These are phyloP conservation scores for Garra rufa DNA, from an alignment of 2,113 vertebrate genomes.

Conservation along the genomic window DNA sequence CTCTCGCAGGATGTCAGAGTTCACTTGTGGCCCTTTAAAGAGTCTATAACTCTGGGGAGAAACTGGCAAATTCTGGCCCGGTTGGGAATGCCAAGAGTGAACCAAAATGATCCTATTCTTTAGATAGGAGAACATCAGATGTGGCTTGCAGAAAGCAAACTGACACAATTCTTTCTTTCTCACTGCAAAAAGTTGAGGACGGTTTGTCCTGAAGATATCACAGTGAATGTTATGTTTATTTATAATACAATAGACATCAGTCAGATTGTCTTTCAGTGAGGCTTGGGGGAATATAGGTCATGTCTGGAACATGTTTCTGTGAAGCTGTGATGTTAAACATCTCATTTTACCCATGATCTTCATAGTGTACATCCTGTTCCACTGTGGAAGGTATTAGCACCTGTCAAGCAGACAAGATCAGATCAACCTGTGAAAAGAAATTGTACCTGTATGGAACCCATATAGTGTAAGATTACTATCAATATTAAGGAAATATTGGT, in stretches of 20 bases:
- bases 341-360: constrained; percentile 17
- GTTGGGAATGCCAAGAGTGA: constrained; percentile 41
- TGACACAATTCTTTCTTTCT: not conserved
- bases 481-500: not conserved
- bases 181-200: not conserved
- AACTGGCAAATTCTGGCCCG: constrained; percentile 45
- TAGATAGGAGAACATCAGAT: constrained; percentile 17
- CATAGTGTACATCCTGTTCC: constrained; percentile 25
- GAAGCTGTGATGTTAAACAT: constrained; percentile 9
- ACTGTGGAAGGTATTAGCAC: constrained; percentile 17
- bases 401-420: constrained; percentile 14
- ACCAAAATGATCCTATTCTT: constrained; percentile 10
- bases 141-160: not conserved
- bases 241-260: constrained; percentile 26
- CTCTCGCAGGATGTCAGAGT: constrained; percentile 61
- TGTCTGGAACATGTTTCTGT: constrained; percentile 25
- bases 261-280: constrained; percentile 17
- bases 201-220: not conserved
- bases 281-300: constrained; percentile 27
- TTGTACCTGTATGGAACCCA: not conserved
- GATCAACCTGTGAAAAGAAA: constrained; percentile 19
- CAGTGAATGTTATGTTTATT: constrained; percentile 14
- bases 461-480: not conserved
- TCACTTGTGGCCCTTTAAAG: constrained; percentile 51
- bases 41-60: constrained; percentile 46